phyloP scores from a whole-genome alignment of 2,113 vertebrate genomes.

The Galeopterus variegatus region DNA sequence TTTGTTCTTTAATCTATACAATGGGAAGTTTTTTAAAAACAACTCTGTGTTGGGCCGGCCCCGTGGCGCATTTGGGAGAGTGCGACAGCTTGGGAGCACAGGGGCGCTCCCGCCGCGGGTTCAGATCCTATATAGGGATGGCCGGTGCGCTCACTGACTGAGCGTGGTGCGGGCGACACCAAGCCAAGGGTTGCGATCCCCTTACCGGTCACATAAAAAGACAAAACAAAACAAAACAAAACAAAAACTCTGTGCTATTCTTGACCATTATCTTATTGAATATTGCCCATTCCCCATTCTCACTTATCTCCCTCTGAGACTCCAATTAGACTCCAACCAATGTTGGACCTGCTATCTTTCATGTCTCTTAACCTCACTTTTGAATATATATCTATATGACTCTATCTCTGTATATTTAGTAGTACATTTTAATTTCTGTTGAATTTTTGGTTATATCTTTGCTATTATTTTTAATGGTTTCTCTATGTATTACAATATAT shows the following conservation, averaged over 20 bases:
- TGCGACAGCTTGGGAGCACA: too few species aligned
- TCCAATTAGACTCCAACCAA: neutral
- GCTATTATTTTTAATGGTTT: neutral
- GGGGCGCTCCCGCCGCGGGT: too few species aligned
- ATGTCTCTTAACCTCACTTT: neutral
- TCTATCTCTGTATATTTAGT: neutral
- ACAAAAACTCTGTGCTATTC: neutral
- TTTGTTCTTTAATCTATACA: neutral
- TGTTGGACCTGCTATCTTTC: neutral
- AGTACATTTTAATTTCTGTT: conserved; percentile 13
- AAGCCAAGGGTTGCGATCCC: too few species aligned
- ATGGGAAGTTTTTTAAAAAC: neutral
- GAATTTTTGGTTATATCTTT: neutral
- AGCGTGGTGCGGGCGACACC: too few species aligned
- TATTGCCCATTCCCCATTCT: neutral
- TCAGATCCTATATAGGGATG: too few species aligned
- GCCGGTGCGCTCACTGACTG: too few species aligned
- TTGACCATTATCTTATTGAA: neutral
- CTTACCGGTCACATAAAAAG: too few species aligned
- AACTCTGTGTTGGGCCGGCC: too few species aligned
- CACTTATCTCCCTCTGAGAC: neutral
- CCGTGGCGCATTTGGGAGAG: too few species aligned
- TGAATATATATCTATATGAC: neutral
- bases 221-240: too few species aligned
- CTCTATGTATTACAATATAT: neutral